These are phyloP conservation scores for Simalia tracyae DNA, from an alignment of 2,797 vertebrate genomes.

Conservation along the genomic window DNA sequence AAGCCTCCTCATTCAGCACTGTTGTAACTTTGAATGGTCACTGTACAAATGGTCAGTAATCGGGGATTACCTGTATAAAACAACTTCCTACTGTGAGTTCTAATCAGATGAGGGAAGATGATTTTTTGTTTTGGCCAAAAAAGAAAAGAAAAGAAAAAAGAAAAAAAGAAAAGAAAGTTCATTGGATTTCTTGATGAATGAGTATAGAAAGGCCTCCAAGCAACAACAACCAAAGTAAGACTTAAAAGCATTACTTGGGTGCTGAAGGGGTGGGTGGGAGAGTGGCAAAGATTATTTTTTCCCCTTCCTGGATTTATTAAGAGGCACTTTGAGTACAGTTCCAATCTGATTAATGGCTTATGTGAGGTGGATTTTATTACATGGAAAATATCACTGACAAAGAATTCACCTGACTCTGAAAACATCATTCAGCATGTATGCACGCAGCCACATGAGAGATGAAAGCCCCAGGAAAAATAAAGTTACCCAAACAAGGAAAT, in stretches of 20 bases:
- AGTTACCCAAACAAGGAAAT: neutral
- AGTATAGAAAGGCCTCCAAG: constrained; percentile 26
- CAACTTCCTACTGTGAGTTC: neutral
- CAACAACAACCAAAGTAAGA: constrained; percentile 44
- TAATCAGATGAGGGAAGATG: neutral
- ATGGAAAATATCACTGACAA: constrained; percentile 64
- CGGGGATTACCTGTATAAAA: neutral
- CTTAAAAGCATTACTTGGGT: constrained; percentile 53
- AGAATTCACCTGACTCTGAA: constrained; percentile 16
- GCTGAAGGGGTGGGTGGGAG: constrained; percentile 49
- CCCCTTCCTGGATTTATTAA: constrained; percentile 48
- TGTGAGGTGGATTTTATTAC: constrained; percentile 47
- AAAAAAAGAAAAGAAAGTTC: neutral
- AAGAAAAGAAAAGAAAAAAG: neutral
- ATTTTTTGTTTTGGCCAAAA: neutral
- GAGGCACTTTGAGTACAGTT: constrained; percentile 49
- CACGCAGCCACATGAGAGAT: neutral
- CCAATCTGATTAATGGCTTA: constrained; percentile 61
- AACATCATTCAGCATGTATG: constrained; percentile 3
- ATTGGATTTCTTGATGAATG: constrained; percentile 46
- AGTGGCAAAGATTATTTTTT: constrained; percentile 47
- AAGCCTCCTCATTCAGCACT: too few species aligned
- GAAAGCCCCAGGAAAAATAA: neutral
- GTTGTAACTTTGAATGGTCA: too few species aligned
- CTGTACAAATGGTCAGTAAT: too few species aligned